Evolutionary conservation across 2,113 vertebrate species (phyloP).

Genomic region (Romanogobio albipinnatus): DNA sequence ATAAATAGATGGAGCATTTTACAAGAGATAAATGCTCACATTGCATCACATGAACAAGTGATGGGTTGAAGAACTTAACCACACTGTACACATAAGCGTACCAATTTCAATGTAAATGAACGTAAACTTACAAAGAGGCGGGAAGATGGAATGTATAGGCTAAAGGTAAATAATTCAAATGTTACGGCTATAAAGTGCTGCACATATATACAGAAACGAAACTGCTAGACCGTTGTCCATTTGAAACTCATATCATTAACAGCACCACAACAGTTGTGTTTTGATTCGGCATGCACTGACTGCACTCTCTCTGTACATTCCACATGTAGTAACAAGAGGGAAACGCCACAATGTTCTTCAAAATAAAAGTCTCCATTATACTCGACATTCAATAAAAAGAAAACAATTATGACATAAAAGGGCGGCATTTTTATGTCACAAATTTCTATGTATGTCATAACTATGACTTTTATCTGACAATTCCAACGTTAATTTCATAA

Average conservation of each 20-base stretch:
- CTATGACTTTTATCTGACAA: too few relatives aligned
- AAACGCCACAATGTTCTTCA: background rate
- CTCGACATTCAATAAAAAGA: background rate
- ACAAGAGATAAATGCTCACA: background rate
- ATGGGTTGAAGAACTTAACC: background rate
- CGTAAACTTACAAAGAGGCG: slow-evolving; percentile 7
- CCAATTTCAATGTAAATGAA: background rate
- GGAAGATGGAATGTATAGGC: background rate
- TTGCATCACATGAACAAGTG: background rate
- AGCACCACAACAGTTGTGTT: background rate
- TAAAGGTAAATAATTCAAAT: background rate
- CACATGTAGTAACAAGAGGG: background rate
- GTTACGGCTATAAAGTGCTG: background rate
- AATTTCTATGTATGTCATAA: too few relatives aligned
- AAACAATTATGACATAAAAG: too few relatives aligned
- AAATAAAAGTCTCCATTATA: slow-evolving; percentile 39
- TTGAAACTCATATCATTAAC: background rate
- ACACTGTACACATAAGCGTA: background rate
- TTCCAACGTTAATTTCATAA: background rate
- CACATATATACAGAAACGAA: background rate
- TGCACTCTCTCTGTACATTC: background rate
- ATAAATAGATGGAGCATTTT: background rate
- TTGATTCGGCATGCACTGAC: slow-evolving; percentile 12
- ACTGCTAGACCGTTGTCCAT: background rate
- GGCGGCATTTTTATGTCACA: too few relatives aligned